These are phyloP conservation scores for Theonella swinhoei DNA, from an alignment of 37 sponge, comb jelly and placozoan genomes.

Conservation along the genomic window DNA sequence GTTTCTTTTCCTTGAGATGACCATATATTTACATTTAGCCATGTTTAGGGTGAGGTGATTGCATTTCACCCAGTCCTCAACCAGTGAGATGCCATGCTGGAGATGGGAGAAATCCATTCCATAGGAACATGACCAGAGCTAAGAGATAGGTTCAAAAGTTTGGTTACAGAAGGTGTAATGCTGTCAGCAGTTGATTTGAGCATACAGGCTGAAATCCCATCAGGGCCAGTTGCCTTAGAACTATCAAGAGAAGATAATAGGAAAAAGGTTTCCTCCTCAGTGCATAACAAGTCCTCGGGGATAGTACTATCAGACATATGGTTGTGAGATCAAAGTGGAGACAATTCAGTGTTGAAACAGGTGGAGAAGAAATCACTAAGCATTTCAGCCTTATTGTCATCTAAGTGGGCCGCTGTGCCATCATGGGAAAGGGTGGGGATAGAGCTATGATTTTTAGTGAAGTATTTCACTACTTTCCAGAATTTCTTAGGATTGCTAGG, in stretches of 20 bases:
- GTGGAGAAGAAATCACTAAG: neutral
- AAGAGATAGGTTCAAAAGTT: neutral
- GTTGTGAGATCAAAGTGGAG: too few relatives aligned
- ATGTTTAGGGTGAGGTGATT: neutral
- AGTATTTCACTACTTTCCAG: neutral
- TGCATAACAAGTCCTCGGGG: neutral
- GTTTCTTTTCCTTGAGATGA: neutral
- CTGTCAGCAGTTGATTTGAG: neutral
- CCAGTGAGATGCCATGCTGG: conserved; percentile 1
- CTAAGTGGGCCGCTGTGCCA: too few relatives aligned
- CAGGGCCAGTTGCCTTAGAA: neutral
- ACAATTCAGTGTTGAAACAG: neutral
- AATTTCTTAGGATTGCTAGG: neutral
- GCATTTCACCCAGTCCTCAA: too few relatives aligned
- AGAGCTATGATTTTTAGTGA: neutral
- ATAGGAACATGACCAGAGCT: neutral
- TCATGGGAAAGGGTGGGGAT: neutral
- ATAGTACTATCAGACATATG: too few relatives aligned
- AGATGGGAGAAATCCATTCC: neutral
- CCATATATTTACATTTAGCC: neutral
- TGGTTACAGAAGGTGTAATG: neutral
- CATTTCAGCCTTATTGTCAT: neutral
- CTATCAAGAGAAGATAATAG: neutral
- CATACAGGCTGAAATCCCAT: neutral
- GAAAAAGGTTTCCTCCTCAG: neutral